Conservation (phyloP, 2,888 invertebrate genomes). For the Lepetodrilus schrolli region DNA sequence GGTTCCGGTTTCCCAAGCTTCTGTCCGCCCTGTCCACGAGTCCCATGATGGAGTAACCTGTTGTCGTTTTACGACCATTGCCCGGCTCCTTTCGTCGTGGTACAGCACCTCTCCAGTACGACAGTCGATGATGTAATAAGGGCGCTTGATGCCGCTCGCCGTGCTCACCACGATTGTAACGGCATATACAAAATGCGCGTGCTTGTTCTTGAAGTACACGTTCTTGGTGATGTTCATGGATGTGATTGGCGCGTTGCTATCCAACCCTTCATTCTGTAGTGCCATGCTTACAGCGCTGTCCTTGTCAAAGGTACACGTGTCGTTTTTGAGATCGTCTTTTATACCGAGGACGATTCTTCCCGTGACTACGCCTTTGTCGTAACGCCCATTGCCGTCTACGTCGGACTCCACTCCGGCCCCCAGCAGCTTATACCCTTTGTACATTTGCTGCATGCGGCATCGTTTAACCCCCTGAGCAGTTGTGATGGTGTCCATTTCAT, state of each 20-base stretch:
- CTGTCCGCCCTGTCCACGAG: neutral
- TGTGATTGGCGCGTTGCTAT: neutral
- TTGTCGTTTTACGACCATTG: neutral
- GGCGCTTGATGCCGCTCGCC: neutral
- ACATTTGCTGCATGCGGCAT: neutral
- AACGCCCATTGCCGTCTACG: slow-evolving; percentile 18
- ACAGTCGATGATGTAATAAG: slow-evolving; percentile 18
- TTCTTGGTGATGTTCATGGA: neutral
- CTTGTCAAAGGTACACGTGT: neutral
- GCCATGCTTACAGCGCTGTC: neutral
- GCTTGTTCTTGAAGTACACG: slow-evolving; percentile 4
- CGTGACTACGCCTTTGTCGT: neutral
- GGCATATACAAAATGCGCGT: slow-evolving; percentile 7
- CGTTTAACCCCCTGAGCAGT: slow-evolving; percentile 18
- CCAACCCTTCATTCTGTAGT: neutral
- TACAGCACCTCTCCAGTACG: neutral
- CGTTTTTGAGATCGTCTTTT: neutral
- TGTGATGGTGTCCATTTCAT: neutral
- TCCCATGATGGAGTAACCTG: neutral
- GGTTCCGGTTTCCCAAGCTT: neutral
- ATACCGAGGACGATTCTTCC: neutral
- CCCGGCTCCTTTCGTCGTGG: neutral
- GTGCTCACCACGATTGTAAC: neutral
- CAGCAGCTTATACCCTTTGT: neutral
- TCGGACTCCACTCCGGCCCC: slow-evolving; percentile 14